phyloP scores from a whole-genome alignment of 2,797 vertebrate genomes.

The Gymnothorax reevesii region DNA sequence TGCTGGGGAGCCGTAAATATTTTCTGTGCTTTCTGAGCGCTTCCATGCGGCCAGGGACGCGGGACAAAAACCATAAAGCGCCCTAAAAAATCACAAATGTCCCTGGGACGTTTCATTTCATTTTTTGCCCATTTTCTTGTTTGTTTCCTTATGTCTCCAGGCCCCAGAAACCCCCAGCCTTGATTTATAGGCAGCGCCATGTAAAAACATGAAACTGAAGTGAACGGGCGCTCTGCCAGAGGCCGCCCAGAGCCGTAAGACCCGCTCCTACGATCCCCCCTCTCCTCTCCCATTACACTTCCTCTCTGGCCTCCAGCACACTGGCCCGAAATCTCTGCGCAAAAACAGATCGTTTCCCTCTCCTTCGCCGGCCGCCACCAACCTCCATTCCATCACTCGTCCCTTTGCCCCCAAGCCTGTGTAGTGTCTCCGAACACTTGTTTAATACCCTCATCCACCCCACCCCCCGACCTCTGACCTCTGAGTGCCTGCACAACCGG shows the following conservation, averaged over 20 bases:
- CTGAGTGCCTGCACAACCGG: slow-evolving; percentile 48
- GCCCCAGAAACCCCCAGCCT: neutral
- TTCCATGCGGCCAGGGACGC: slow-evolving; percentile 74
- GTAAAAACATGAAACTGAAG: slow-evolving; percentile 7
- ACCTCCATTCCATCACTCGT: neutral
- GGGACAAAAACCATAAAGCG: slow-evolving; percentile 59
- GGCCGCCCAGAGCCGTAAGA: neutral
- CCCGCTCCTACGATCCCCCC: neutral
- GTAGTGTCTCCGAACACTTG: neutral
- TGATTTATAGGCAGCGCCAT: slow-evolving; percentile 16
- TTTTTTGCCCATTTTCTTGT: slow-evolving; percentile 48
- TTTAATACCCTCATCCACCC: slow-evolving; percentile 40
- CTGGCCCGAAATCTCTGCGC: neutral
- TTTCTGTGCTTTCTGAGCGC: slow-evolving; percentile 70
- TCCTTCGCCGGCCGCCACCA: neutral
- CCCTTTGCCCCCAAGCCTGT: too few relatives aligned
- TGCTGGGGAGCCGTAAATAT: slow-evolving; percentile 67
- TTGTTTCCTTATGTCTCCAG: slow-evolving; percentile 3
- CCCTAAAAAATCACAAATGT: slow-evolving; percentile 60
- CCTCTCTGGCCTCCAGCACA: neutral
- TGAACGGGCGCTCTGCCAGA: slow-evolving; percentile 14
- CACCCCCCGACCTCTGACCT: slow-evolving; percentile 48
- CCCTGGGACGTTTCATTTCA: slow-evolving; percentile 64
- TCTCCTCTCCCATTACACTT: neutral
- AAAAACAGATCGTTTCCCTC: neutral